A percentile compares a stretch with the other conserved stretches of the same genome.
phyloP scores from a whole-genome alignment of 64 coral and sea anemone genomes.

The Porites lutea region DNA sequence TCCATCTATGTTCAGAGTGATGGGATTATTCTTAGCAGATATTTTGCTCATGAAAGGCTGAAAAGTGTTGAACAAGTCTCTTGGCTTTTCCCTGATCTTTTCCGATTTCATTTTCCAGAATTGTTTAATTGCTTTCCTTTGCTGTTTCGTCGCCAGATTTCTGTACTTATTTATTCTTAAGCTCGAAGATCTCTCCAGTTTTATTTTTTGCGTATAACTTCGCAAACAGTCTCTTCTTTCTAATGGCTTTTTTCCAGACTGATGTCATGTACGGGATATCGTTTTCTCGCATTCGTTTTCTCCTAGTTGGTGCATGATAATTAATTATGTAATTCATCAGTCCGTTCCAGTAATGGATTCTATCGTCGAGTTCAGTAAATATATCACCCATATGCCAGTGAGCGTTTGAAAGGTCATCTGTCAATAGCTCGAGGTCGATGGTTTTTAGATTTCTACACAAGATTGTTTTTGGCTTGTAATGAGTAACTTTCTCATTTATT shows the following conservation, averaged over 20 bases:
- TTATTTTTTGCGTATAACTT: background rate
- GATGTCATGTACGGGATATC: background rate
- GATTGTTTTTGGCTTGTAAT: background rate
- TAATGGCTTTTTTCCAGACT: background rate
- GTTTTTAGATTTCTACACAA: background rate
- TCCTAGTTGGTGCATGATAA: background rate
- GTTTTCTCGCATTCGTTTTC: background rate
- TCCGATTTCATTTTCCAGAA: too few species aligned
- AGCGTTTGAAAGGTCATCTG: background rate
- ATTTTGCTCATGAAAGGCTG: too few species aligned
- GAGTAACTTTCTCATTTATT: conserved; percentile 12
- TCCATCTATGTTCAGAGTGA: too few species aligned
- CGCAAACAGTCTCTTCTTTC: background rate
- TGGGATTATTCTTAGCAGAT: too few species aligned
- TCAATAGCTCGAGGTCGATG: background rate
- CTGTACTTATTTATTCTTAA: background rate
- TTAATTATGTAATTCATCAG: background rate
- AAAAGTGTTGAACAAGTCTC: too few species aligned
- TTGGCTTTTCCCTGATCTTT: too few species aligned
- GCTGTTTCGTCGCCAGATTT: background rate
- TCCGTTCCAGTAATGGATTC: background rate
- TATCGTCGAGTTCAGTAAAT: conserved; percentile 6
- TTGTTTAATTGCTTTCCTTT: background rate
- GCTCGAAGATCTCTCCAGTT: background rate
- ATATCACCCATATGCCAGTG: conserved; percentile 3